Percentiles rank a stretch among this genome's conserved stretches.
phyloP scores from a whole-genome alignment of 2,113 vertebrate species.

The Silurus glanis region DNA sequence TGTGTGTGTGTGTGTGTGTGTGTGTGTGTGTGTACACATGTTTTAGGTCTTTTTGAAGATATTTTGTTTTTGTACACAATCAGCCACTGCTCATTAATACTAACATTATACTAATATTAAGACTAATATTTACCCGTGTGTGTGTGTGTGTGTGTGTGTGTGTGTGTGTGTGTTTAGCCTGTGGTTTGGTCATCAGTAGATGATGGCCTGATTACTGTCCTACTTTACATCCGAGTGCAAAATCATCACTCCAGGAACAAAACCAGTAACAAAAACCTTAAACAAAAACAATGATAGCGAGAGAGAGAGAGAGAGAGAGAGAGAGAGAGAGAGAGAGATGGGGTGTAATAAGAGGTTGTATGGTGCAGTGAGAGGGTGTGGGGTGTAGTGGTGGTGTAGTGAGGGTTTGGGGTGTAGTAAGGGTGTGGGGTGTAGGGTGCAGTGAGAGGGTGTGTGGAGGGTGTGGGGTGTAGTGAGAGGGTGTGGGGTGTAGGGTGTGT shows the following conservation, averaged over 20 bases:
- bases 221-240: constrained; percentile 35
- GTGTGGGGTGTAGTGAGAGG: too few relatives aligned
- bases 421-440: too few relatives aligned
- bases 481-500: too few relatives aligned
- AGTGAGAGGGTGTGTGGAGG: too few relatives aligned
- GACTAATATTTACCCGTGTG: background rate
- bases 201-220: constrained; percentile 50
- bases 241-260: constrained; percentile 1
- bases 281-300: background rate
- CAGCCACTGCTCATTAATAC: too few relatives aligned
- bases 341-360: background rate
- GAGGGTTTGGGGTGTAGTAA: too few relatives aligned
- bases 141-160: background rate
- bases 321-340: background rate
- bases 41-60: background rate
- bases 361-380: background rate
- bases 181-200: background rate
- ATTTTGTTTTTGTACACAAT: too few relatives aligned
- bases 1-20: background rate
- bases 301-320: background rate
- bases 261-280: background rate
- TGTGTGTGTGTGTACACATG: background rate
- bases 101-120: too few relatives aligned
- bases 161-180: background rate
- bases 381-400: constrained; percentile 29